phyloP scores from a whole-genome alignment of 2,797 vertebrate genomes.

The Acanthornis magna region DNA sequence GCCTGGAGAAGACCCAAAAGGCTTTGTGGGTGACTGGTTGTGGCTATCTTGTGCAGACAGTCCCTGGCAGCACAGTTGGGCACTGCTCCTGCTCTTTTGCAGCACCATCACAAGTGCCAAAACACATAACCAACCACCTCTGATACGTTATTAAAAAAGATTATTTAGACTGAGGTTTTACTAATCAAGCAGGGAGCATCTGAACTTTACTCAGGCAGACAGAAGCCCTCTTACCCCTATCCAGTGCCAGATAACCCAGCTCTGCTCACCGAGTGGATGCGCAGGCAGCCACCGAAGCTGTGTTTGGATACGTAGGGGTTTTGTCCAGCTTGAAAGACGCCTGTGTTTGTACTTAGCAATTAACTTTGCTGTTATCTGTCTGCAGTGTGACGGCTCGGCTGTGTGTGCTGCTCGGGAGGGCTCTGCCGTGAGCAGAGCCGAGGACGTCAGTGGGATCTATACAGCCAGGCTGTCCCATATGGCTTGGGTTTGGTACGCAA shows the following conservation, averaged over 20 bases:
- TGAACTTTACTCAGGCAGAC: slow-evolving; percentile 50
- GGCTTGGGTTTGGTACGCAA: background rate
- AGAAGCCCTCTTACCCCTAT: slow-evolving; percentile 46
- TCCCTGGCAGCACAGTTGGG: background rate
- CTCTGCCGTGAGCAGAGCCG: background rate
- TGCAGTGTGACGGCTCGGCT: background rate
- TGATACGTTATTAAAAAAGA: background rate
- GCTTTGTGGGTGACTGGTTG: background rate
- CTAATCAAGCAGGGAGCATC: slow-evolving; percentile 34
- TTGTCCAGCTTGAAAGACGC: slow-evolving; percentile 28
- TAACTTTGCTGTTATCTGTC: slow-evolving; percentile 1
- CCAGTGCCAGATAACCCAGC: background rate
- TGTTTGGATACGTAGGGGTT: background rate
- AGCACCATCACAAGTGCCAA: background rate
- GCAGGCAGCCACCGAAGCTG: background rate
- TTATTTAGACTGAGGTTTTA: slow-evolving; percentile 59
- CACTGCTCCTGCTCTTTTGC: background rate
- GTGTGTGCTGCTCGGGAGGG: background rate
- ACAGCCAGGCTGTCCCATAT: background rate
- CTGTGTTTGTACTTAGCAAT: slow-evolving; percentile 2
- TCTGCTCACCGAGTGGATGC: background rate
- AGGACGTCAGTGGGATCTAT: background rate
- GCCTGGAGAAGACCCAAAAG: background rate
- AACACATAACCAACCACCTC: background rate
- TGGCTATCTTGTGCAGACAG: background rate